A percentile compares a stretch with the other conserved stretches of the same genome.
phyloP scores from a whole-genome alignment of 2,888 invertebrate species.

The Drosophila mulleri region DNA sequence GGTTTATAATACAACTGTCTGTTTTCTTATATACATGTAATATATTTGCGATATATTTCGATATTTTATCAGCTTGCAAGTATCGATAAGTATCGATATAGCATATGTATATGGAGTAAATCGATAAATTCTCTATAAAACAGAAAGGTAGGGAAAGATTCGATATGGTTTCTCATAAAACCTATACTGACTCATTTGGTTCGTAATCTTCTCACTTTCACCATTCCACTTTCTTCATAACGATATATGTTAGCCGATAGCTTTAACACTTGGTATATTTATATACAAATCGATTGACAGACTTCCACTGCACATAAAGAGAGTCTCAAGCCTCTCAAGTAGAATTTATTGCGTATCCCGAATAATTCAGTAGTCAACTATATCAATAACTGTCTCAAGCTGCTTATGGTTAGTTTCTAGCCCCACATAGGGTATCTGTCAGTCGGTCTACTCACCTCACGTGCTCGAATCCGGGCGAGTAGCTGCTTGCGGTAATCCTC shows the following conservation, averaged over 20 bases:
- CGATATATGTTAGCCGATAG: too few species aligned
- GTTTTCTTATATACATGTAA: not conserved
- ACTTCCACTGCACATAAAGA: too few species aligned
- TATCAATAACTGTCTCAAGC: not conserved
- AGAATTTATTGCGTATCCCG: too few species aligned
- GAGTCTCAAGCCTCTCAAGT: too few species aligned
- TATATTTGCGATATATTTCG: not conserved
- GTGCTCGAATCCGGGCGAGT: constrained; percentile 86
- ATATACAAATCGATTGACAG: too few species aligned
- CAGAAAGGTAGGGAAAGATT: not conserved
- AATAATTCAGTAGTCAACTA: not conserved
- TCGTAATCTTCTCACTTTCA: too few species aligned
- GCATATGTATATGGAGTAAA: too few species aligned
- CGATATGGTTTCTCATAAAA: not conserved
- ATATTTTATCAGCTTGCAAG: not conserved
- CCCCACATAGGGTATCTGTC: not conserved
- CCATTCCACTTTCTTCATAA: too few species aligned
- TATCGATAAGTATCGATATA: too few species aligned
- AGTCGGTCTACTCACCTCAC: constrained; percentile 86
- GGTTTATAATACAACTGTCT: not conserved
- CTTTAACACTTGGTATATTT: too few species aligned
- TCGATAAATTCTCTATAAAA: not conserved
- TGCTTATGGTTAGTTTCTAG: too few species aligned
- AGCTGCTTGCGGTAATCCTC: constrained; percentile 87
- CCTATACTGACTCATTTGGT: not conserved